Evolutionary conservation across 2,113 vertebrate species (phyloP).

Genomic region (Kryptolebias marmoratus): DNA sequence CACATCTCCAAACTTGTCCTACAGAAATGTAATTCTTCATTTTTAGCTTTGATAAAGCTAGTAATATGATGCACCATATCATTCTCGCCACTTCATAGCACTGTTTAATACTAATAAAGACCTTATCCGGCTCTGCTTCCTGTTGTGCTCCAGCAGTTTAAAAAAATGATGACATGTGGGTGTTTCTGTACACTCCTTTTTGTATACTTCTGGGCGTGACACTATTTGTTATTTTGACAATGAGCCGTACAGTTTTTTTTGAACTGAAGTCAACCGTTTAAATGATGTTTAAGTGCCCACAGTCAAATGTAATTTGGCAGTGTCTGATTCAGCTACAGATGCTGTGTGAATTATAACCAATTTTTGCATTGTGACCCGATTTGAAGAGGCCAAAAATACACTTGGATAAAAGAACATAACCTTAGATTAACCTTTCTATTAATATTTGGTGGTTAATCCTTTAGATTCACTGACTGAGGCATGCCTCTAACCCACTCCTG

Average conservation of each 20-base stretch:
- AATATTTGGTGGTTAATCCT: background rate
- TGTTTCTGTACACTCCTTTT: background rate
- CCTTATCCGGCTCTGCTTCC: slow-evolving; percentile 63
- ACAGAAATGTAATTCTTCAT: background rate
- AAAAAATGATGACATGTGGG: slow-evolving; percentile 47
- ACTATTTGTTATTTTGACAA: slow-evolving; percentile 1
- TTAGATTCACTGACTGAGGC: background rate
- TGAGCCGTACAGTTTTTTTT: slow-evolving; percentile 2
- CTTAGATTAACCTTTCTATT: background rate
- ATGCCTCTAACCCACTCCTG: background rate
- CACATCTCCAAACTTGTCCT: background rate
- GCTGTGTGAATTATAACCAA: background rate
- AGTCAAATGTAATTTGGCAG: background rate
- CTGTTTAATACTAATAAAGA: background rate
- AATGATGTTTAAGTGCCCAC: background rate
- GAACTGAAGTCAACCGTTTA: background rate
- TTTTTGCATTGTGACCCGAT: background rate
- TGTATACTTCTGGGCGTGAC: slow-evolving; percentile 6
- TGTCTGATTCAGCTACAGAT: background rate
- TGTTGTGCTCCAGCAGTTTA: slow-evolving; percentile 42
- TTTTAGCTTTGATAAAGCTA: background rate
- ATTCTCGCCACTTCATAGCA: background rate
- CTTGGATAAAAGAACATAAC: background rate
- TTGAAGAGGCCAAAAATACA: background rate
- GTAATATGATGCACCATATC: background rate